These are phyloP conservation scores for Odontamblyopus rebecca DNA, from an alignment of 2,797 vertebrate genomes.

Conservation along the genomic window DNA sequence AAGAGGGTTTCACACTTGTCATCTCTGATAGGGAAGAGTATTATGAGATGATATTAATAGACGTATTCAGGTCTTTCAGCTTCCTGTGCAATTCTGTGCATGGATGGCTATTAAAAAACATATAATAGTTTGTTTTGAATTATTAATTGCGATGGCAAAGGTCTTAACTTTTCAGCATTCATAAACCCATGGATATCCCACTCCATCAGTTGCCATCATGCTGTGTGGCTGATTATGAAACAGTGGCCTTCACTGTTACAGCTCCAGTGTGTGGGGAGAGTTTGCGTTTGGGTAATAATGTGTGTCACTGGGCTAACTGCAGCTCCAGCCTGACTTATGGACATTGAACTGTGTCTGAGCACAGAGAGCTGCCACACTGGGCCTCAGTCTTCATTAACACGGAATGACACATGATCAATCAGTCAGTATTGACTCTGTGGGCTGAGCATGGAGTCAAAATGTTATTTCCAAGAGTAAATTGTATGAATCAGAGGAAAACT, in stretches of 20 bases:
- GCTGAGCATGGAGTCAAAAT: too few relatives aligned
- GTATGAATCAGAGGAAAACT: too few relatives aligned
- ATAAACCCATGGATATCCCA: neutral
- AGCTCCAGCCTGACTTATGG: constrained; percentile 57
- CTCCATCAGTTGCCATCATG: constrained; percentile 1
- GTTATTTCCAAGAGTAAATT: too few relatives aligned
- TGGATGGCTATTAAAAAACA: too few relatives aligned
- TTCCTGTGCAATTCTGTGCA: too few relatives aligned
- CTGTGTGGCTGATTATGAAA: constrained; percentile 8
- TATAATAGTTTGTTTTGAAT: too few relatives aligned
- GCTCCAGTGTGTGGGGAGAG: neutral
- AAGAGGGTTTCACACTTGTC: constrained; percentile 4
- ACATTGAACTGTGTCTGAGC: constrained; percentile 58
- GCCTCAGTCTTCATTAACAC: constrained; percentile 57
- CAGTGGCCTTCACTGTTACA: constrained; percentile 9
- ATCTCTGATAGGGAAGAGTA: neutral
- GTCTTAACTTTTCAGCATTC: too few relatives aligned
- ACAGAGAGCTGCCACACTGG: constrained; percentile 39
- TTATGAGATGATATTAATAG: neutral
- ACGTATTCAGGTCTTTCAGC: too few relatives aligned
- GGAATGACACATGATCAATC: constrained; percentile 62
- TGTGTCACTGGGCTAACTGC: constrained; percentile 58
- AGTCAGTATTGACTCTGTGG: constrained; percentile 25
- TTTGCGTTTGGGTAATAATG: constrained; percentile 38
- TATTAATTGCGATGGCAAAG: too few relatives aligned